A percentile compares a stretch with the other conserved stretches of the same genome.
phyloP scores from a whole-genome alignment of 1,140 invertebrate species.

The Achroia grisella region DNA sequence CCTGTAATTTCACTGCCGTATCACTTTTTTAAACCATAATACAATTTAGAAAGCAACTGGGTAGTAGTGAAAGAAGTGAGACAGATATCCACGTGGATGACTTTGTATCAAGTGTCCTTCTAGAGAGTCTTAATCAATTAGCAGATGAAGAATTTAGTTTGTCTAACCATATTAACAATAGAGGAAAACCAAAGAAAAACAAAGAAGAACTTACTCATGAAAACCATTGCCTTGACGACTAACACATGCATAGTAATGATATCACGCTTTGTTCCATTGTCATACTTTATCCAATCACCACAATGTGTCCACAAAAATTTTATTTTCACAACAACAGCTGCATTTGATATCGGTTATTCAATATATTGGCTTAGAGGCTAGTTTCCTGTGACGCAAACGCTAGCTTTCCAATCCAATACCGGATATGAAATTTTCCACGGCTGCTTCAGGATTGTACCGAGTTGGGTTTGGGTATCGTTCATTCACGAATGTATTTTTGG shows the following conservation, averaged over 20 bases:
- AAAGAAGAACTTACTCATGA: too few relatives aligned
- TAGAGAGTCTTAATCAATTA: too few relatives aligned
- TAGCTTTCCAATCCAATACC: conserved; percentile 25
- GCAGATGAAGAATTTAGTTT: too few relatives aligned
- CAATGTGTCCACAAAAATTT: conserved; percentile 12
- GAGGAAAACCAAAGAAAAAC: too few relatives aligned
- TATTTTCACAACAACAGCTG: conserved; percentile 5
- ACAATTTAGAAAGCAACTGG: too few relatives aligned
- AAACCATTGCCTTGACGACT: too few relatives aligned
- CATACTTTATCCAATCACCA: conserved; percentile 16
- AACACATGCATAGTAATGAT: not conserved
- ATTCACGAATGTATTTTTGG: conserved; percentile 63
- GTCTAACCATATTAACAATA: too few relatives aligned
- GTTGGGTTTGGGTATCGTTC: conserved; percentile 34
- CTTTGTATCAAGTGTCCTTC: too few relatives aligned
- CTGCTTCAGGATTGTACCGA: conserved; percentile 30
- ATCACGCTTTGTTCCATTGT: conserved; percentile 6
- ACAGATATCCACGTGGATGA: too few relatives aligned
- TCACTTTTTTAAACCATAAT: too few relatives aligned
- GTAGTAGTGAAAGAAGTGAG: too few relatives aligned
- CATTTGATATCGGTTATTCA: conserved; percentile 9
- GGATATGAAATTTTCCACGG: conserved; percentile 65
- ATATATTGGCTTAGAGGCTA: conserved; percentile 11
- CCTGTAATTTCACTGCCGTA: too few relatives aligned
- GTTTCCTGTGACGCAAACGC: conserved; percentile 14